Conservation (phyloP, 1,140 invertebrate species). For the Uloborus diversus region DNA sequence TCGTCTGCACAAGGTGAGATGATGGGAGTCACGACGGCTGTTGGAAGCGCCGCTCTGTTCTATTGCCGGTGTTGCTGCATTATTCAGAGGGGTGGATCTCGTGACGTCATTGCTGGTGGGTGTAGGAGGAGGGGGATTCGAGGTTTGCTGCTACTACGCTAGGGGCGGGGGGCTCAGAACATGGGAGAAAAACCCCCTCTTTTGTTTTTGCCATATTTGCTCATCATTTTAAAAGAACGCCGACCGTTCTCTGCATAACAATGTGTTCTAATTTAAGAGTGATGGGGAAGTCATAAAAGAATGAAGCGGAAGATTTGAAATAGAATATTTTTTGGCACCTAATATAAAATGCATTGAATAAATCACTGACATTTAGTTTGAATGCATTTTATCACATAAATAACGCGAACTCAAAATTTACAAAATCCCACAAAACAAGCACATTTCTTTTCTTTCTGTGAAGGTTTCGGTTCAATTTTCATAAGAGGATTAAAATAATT, state of each 20-base stretch:
- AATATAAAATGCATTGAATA: no score
- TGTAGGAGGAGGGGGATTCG: background rate
- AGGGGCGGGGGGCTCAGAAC: background rate
- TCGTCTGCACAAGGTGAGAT: background rate
- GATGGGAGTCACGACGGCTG: background rate
- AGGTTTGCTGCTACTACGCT: background rate
- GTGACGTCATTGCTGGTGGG: background rate
- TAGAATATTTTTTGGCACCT: no score
- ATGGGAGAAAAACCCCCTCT: background rate
- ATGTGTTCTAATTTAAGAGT: background rate
- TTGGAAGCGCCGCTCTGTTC: background rate
- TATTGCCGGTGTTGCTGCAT: background rate
- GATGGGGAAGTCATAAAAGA: no score
- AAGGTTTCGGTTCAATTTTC: no score
- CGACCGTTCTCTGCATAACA: background rate
- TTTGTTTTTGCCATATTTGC: background rate
- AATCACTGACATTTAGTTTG: no score
- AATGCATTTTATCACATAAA: no score
- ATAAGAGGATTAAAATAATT: no score
- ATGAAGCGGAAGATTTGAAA: no score
- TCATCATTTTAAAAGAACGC: background rate
- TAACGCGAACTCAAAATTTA: no score
- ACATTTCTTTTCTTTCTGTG: no score
- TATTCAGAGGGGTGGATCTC: constrained; percentile 5
- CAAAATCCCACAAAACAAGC: no score